Evolutionary conservation across 2,797 vertebrate species (phyloP).

Genomic region (Channallabes apus): DNA sequence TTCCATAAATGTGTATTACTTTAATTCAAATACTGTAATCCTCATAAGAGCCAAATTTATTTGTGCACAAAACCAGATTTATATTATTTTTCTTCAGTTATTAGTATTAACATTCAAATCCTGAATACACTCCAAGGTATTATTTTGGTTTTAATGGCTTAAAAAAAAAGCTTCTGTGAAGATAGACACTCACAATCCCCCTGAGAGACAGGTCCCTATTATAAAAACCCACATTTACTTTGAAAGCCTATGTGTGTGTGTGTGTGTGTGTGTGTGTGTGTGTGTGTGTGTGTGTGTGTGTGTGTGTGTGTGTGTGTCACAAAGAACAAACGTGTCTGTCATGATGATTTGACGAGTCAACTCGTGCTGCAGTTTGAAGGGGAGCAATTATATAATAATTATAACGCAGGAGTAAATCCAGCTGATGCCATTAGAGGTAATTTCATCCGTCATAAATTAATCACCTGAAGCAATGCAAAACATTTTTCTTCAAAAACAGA

Average conservation of each 20-base stretch:
- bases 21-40: not conserved
- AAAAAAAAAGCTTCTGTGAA: not conserved
- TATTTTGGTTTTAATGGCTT: constrained; percentile 4
- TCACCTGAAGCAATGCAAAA: constrained; percentile 22
- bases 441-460: constrained; percentile 23
- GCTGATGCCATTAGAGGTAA: constrained; percentile 34
- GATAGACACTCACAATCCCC: not conserved
- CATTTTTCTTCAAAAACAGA: not conserved
- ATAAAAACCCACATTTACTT: constrained; percentile 35
- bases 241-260: constrained; percentile 2
- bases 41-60: not conserved
- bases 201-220: constrained; percentile 18
- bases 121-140: not conserved
- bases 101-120: not conserved
- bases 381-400: constrained; percentile 31
- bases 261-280: no score
- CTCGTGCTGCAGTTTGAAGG: constrained; percentile 1
- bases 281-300: no score
- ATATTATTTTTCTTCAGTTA: not conserved
- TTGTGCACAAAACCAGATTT: not conserved
- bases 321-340: constrained; percentile 22
- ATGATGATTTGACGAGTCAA: constrained; percentile 31
- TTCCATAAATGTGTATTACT: not conserved
- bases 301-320: not conserved
- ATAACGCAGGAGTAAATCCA: constrained; percentile 17